Evolutionary conservation across 2,113 vertebrate genomes (phyloP), one percentile per base, ranked within the genome.

Genomic region (Gila orcuttii): DNA sequence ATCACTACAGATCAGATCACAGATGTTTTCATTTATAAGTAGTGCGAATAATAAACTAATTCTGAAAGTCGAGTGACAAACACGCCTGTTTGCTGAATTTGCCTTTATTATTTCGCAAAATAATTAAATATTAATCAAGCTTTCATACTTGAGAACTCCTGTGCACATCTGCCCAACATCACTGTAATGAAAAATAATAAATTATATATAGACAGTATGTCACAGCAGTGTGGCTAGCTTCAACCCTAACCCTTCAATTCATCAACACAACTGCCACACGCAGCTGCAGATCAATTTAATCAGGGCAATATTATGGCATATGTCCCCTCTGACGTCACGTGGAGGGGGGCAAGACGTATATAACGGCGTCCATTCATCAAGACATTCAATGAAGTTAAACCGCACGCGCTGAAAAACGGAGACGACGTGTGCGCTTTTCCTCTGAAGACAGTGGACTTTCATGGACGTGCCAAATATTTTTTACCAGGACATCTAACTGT

Each of bases 281-380:
- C n/a, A 52, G 62, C n/a, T 33, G 62, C 28, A 36, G 50, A 73
- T 83, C 81, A 83, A 59, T 83, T 73, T 83, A 83, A 83, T 83
- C 66, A 83, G 33, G 31, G 47, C 68, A 73, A 73, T 71, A 73
- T 83, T 83, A 59, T 4, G 68, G 50, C 82, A 83, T 73, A 83
- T 73, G 82, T 25, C 13, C 50, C 31, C 21, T 25, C 6, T 83
- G 82, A 59, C 82, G 82, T 83, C 82, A 83, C 50, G 1, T 36
- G 47, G 6, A 73, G 82, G 81, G 82, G 80, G 47, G 47, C 50
- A 39, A 39, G 50, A 55, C 28, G 33, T 83, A 59, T 83, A 83
- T 42, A 83, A 73, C 11, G 3, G 25, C 13, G 33, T 28, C 71
- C 55, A 55, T 69, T 79, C n/a, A 80, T 79, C 68, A 80, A 86